These are phyloP conservation scores for Scalopus aquaticus DNA, from an alignment of 2,113 vertebrate species.

Conservation along the genomic window DNA sequence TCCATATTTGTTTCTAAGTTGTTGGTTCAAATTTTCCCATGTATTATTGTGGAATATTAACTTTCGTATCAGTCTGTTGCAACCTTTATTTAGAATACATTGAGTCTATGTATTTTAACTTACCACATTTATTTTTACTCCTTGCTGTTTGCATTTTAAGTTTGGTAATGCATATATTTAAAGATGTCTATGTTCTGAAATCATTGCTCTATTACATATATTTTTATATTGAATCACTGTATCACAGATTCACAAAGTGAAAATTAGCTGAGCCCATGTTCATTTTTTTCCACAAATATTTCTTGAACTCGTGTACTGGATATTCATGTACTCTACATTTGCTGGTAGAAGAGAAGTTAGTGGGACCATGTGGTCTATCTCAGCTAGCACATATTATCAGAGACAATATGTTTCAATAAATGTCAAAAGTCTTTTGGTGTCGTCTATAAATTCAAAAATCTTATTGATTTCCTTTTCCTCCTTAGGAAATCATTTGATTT, in stretches of 20 bases:
- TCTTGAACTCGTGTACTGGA: neutral
- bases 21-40: neutral
- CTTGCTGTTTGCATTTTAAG: neutral
- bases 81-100: neutral
- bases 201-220: neutral
- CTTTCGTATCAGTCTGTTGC: neutral
- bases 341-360: neutral
- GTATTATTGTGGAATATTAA: neutral
- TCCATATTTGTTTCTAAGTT: neutral
- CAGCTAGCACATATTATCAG: neutral
- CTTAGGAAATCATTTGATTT: neutral
- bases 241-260: neutral
- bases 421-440: neutral
- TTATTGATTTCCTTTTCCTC: neutral
- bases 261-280: neutral
- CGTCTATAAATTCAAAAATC: neutral
- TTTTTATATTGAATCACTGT: neutral
- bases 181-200: neutral
- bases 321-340: neutral
- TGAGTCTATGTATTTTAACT: neutral
- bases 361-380: accelerated
- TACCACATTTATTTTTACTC: neutral
- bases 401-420: neutral
- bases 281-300: neutral
- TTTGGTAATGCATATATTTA: neutral